phyloP scores from a whole-genome alignment of 2,888 invertebrate species.

The Lacanobia wlatinum region DNA sequence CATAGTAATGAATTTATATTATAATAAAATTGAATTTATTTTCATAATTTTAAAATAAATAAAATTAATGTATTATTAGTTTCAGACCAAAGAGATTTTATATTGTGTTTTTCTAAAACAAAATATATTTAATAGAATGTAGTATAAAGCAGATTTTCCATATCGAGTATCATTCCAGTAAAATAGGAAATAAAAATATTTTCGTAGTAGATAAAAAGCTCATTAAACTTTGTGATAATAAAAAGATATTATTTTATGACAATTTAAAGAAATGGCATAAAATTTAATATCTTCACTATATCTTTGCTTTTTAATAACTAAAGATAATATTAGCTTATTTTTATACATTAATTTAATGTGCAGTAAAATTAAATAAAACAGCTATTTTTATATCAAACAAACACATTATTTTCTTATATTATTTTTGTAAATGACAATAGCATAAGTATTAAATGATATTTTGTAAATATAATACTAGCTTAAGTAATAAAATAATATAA shows the following conservation, averaged over 20 bases:
- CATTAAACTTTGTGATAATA: constrained; percentile 51
- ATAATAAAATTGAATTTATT: too few relatives aligned
- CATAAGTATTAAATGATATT: constrained; percentile 35
- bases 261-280: constrained; percentile 17
- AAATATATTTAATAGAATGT: constrained; percentile 3
- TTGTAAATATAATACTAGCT: constrained; percentile 40
- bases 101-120: constrained; percentile 9
- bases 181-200: constrained; percentile 21
- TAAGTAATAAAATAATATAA: constrained; percentile 15
- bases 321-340: constrained; percentile 6
- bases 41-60: too few relatives aligned
- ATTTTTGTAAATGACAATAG: constrained; percentile 52
- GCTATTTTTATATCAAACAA: constrained; percentile 33
- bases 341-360: not conserved
- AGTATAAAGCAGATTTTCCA: constrained; percentile 12
- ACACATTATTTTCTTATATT: constrained; percentile 33
- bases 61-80: constrained; percentile 61
- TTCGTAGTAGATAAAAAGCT: constrained; percentile 27
- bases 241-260: constrained; percentile 35
- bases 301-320: not conserved
- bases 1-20: constrained; percentile 14
- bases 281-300: constrained; percentile 3
- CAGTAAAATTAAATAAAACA: not conserved
- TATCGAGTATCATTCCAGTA: constrained; percentile 48
- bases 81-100: constrained; percentile 68